A percentile compares a stretch with the other conserved stretches of the same genome.
phyloP scores from a whole-genome alignment of 2,797 vertebrate species.

The Microctenopoma stevenorrisi region DNA sequence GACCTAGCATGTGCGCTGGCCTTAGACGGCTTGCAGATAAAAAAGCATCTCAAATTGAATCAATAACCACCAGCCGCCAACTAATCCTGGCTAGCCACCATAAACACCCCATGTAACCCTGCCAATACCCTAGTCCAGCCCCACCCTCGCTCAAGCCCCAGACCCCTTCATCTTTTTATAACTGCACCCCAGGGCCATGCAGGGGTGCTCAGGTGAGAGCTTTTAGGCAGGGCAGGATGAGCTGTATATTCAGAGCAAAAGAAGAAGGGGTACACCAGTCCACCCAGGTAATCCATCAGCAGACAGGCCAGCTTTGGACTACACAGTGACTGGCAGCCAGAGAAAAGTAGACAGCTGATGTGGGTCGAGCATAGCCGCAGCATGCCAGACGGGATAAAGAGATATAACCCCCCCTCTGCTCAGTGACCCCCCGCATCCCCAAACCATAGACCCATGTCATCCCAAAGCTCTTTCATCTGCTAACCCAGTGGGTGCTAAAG shows the following conservation, averaged over 20 bases:
- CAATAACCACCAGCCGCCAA: slow-evolving; percentile 80
- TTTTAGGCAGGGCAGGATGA: slow-evolving; percentile 47
- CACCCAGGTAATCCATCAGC: slow-evolving; percentile 82
- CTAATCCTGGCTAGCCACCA: slow-evolving; percentile 76
- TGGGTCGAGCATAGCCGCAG: slow-evolving; percentile 69
- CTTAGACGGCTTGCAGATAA: slow-evolving; percentile 76
- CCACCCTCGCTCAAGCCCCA: slow-evolving; percentile 39
- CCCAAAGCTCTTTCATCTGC: slow-evolving; percentile 84
- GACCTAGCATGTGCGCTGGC: slow-evolving; percentile 73
- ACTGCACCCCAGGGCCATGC: slow-evolving; percentile 67
- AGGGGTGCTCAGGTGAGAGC: slow-evolving; percentile 78
- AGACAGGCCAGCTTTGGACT: slow-evolving; percentile 84
- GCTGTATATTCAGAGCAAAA: slow-evolving; percentile 51
- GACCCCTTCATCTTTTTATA: slow-evolving; percentile 83
- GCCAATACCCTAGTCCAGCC: slow-evolving; percentile 58
- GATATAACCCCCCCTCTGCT: slow-evolving; percentile 75
- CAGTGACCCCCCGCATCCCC: slow-evolving; percentile 51
- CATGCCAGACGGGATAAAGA: slow-evolving; percentile 86
- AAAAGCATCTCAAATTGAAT: slow-evolving; percentile 85
- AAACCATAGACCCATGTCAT: slow-evolving; percentile 70
- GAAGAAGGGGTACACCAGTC: slow-evolving; percentile 62
- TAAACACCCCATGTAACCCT: slow-evolving; percentile 59
- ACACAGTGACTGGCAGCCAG: slow-evolving; percentile 69
- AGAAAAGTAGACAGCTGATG: slow-evolving; percentile 80
- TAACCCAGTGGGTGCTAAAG: slow-evolving; percentile 79